Evolutionary conservation across 2,797 vertebrate genomes (phyloP).

Genomic region (Trematomus bernacchii): DNA sequence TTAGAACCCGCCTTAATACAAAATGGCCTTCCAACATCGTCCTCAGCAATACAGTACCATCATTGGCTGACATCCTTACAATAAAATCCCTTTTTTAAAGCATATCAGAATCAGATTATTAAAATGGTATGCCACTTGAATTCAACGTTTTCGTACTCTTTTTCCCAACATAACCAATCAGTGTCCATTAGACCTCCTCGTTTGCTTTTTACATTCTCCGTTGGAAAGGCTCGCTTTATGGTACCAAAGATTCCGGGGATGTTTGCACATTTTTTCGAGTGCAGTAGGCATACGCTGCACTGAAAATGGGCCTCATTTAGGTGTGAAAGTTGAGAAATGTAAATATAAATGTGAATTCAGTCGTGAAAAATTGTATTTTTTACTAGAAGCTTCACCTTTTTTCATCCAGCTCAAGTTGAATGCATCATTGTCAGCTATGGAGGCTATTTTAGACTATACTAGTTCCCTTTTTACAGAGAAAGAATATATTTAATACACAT

Average conservation of each 20-base stretch:
- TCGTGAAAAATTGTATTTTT: not conserved
- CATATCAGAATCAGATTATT: not conserved
- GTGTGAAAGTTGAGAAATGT: constrained; percentile 3
- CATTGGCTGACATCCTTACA: constrained; percentile 17
- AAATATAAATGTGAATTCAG: constrained; percentile 11
- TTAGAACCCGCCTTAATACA: constrained; percentile 19
- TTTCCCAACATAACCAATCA: not conserved
- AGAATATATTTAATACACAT: constrained; percentile 11
- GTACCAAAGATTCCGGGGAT: constrained; percentile 38
- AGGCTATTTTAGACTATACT: constrained; percentile 11
- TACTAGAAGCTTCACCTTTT: too few relatives aligned
- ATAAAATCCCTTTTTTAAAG: constrained; percentile 1
- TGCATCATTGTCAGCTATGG: not conserved
- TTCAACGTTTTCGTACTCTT: not conserved
- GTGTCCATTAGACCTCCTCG: not conserved
- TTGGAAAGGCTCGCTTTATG: not conserved
- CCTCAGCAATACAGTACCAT: not conserved
- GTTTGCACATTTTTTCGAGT: not conserved
- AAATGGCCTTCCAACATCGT: constrained; percentile 37
- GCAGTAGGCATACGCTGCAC: not conserved
- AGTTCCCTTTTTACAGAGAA: constrained; percentile 27
- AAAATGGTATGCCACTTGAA: not conserved
- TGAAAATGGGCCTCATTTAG: not conserved
- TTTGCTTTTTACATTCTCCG: not conserved
- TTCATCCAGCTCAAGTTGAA: not conserved